A percentile compares a stretch with the other conserved stretches of the same genome.
phyloP scores from a whole-genome alignment of 2,888 invertebrate species.

The Anarsia innoxiella region DNA sequence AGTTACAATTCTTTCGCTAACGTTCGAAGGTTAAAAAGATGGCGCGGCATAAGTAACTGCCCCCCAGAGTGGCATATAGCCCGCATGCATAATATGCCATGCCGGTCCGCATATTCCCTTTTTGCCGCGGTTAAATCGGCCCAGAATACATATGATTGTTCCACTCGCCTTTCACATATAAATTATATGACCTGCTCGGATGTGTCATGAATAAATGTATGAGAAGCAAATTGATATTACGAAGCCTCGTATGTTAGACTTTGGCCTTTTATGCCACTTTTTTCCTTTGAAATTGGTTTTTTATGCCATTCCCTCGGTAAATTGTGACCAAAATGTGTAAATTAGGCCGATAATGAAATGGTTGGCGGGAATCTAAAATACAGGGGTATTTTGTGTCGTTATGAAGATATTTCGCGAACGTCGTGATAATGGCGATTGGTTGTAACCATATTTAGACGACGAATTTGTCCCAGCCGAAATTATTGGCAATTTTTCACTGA shows the following conservation, averaged over 20 bases:
- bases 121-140: conserved; percentile 55
- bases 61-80: conserved; percentile 64
- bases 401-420: conserved; percentile 9
- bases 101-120: conserved; percentile 29
- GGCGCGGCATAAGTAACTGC: conserved; percentile 60
- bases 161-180: conserved; percentile 61
- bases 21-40: conserved; percentile 36
- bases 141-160: conserved; percentile 65
- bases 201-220: conserved; percentile 68
- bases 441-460: background rate
- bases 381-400: conserved; percentile 12
- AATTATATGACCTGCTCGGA: conserved; percentile 69
- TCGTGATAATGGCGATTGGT: conserved; percentile 10
- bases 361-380: conserved; percentile 14
- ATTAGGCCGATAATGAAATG: conserved; percentile 53
- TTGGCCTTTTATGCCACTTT: conserved; percentile 52
- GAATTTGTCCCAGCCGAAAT: background rate
- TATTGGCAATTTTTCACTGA: background rate
- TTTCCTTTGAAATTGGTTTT: conserved; percentile 57
- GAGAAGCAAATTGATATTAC: conserved; percentile 72
- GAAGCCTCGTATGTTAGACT: conserved; percentile 51
- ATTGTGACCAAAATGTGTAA: conserved; percentile 65
- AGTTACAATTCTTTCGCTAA: conserved; percentile 10
- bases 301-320: conserved; percentile 51
- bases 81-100: conserved; percentile 57